Base-by-base conservation (phyloP, 2,113 vertebrate genomes). In the Aramus guarauna region DNA sequence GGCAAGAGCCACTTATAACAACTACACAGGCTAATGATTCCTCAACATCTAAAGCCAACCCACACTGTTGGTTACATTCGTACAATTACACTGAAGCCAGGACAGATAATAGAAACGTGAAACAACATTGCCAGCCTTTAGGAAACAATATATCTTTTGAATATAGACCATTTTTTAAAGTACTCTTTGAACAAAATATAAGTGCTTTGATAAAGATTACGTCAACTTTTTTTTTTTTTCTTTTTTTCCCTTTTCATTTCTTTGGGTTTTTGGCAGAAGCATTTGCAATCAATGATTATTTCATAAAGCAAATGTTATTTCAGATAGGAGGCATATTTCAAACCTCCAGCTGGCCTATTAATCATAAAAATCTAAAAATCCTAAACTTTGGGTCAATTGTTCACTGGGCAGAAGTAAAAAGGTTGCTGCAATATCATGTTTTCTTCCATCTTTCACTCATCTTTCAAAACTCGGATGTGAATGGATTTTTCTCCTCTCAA, bases 381-480 rank as follows among this genome's bases (percentile, higher is more conserved):
- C 91, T 91, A 95, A 97, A 87, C 95, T 95, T 97, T 87, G 71
- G 26, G 27, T 90, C 93, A 90, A 91, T 97, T 97, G 96, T 97
- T 98, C 39, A 0, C 90, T 89, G 69, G 93, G 88, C 62, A 88
- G 85, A 86, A 48, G 72, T 72, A 93, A 84, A 94, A 96, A 95
- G 94, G 91, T 90, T 94, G 59, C 85, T 71, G 79, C 72, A 96
- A 95, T 97, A 94, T 97, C 94, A 97, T 95, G 78, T 98, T 97
- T 97, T 96, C 90, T 96, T 97, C 96, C 94, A 94, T 96, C 94
- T 98, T 98, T 98, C 97, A 97, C 84, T 97, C 96, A 97, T 96
- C 96, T 98, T 98, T 98, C 97, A 98, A 97, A 98, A 97, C 93
- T 96, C 90, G 55, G 86, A 96, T 97, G 94, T 98, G 97, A 98